These are phyloP conservation scores for Egretta garzetta DNA, from an alignment of 2,113 vertebrate species.

Conservation along the genomic window DNA sequence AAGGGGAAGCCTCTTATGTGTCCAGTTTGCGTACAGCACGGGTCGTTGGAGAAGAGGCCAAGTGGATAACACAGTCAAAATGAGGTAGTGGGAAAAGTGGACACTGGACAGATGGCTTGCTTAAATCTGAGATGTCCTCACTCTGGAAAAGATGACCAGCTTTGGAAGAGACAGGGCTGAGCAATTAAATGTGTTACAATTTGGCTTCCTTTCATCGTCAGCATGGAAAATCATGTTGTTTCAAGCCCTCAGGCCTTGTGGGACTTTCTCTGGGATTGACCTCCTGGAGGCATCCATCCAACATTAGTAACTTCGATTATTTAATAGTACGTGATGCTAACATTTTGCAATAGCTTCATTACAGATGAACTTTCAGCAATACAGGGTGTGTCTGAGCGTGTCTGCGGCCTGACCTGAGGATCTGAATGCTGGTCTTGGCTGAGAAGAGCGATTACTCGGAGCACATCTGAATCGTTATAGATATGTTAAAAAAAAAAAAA, in stretches of 20 bases:
- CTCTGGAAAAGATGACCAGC: conserved; percentile 67
- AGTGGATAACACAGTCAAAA: background rate
- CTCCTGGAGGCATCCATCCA: conserved; percentile 43
- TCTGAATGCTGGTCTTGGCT: background rate
- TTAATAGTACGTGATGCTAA: background rate
- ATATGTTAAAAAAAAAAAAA: too few relatives aligned
- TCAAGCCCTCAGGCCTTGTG: conserved; percentile 46
- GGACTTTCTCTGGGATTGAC: conserved; percentile 59
- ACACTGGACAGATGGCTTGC: conserved; percentile 43
- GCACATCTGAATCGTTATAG: background rate
- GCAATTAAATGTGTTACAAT: conserved; percentile 55
- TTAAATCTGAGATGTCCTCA: conserved; percentile 59
- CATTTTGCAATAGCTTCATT: conserved; percentile 22
- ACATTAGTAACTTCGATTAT: background rate
- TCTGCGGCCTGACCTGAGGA: conserved; percentile 20
- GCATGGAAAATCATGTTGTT: conserved; percentile 59
- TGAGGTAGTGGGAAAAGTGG: conserved; percentile 68
- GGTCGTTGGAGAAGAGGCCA: background rate
- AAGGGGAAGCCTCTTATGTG: background rate
- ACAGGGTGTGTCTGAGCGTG: conserved; percentile 21
- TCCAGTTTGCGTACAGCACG: background rate
- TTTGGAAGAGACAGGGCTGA: conserved; percentile 32
- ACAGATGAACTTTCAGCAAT: background rate
- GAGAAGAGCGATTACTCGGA: background rate
- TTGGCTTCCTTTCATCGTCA: conserved; percentile 45